Evolutionary conservation across 2,797 vertebrate genomes (phyloP), one percentile per base, ranked within the genome.

Genomic region (Denticeps clupeoides): DNA sequence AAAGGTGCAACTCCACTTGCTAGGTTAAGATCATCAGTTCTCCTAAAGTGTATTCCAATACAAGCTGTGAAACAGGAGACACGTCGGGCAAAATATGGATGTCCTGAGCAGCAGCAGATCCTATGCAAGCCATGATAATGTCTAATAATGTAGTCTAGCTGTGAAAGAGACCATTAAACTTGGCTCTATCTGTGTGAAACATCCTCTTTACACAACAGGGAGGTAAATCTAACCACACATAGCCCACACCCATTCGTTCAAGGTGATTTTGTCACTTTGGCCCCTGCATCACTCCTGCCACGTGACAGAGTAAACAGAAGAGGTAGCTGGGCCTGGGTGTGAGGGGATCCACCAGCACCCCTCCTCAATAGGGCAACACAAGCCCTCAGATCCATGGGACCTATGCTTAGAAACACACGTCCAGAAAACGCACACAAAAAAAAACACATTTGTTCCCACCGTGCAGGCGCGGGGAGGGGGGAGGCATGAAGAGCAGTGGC

Each of bases 161-260:
- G 25, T 31, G 51, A 52, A 50, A 16, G n/a, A 43, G 41, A 25
- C 45, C 29, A 29, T 58, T 52, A 55, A 27, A 44, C 35, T n/a
- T 11, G 35, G 19, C 35, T 23, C 38, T 50, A 4, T 9, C 45
- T 28, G 18, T 3, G 44, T 25, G 16, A 25, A 21, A 50, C 35
- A 28, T 41, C 41, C 43, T 28, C 16, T 32, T 46, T 24, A 3
- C 22, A 46, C 49, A 26, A 46, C 28, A 27, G 51, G 40, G 22
- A 8, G 2, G 27, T 27, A 32, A 40, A 51, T 54, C 49, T 41
- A 58, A 55, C 45, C 49, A 29, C 41, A 37, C 23, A 54, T 41
- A 56, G 63, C 49, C 56, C 53, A 49, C 38, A 23, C 21, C 22
- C 19, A 52, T 22, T 53, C 21, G 44, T 45, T 51, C 22, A 33